Evolutionary conservation across 2,797 vertebrate genomes (phyloP), one percentile per base, ranked within the genome.

Genomic region (Alauda arvensis): DNA sequence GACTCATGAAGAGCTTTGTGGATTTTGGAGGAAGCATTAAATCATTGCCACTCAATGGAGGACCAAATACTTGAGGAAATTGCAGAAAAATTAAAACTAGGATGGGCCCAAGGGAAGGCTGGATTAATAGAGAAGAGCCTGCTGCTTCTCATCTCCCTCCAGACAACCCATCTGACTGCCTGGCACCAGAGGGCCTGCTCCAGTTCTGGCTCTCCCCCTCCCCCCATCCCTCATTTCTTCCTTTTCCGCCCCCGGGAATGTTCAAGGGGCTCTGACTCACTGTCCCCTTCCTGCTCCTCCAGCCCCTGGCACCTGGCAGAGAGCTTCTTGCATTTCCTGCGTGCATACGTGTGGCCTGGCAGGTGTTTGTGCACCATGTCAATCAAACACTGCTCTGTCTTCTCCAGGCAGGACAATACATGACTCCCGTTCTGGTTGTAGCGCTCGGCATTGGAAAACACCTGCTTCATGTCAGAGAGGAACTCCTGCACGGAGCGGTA

Each of bases 381-480:
- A 10, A 96, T 96, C 85, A 99, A 97, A 76, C 97, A 96, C 95
- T 99, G 98, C 97, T 99, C 99, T 0, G 99, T 99, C 97, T 99
- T 99, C 88, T 96, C 96, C 97, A 98, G 96, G 93, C 98, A 99
- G 95, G 96, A 96, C 42, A 99, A 97, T 81, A 99, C 97, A 0
- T 97, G 97, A 97, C 98, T 99, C 95, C 98, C 98, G 0, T 98
- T 97, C 95, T 98, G 97, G 97, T 99, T 99, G 97, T 99, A 99
- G 91, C 98, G 96, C 96, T 99, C 99, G 0, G 99, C 98, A 1
- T 99, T 99, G 95, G 98, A 96, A 94, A 99, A 99, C 84, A 99
- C 98, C 69, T 99, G 97, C 91, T 99, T 99, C 67, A 99, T 78
- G 95, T 99, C 99, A 0, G 98, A 97, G 25, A 99, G 95, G 94